Percentiles rank a stretch among this genome's conserved stretches.
These are phyloP conservation scores for Lagenorhynchus albirostris DNA, from an alignment of 2,113 vertebrate species.

Conservation along the genomic window DNA sequence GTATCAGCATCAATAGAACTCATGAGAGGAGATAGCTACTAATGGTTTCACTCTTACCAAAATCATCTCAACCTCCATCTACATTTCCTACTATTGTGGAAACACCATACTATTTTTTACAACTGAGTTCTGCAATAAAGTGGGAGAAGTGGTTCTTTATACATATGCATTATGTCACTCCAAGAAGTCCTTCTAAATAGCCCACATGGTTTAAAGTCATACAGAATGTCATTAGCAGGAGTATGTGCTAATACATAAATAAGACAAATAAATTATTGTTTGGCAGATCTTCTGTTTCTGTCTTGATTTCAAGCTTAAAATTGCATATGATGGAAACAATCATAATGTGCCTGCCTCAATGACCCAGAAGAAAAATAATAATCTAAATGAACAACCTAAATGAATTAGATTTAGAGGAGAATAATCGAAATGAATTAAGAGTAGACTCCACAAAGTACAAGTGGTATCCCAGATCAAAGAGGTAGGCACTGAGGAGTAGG, in stretches of 20 bases:
- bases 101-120: background rate
- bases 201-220: background rate
- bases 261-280: background rate
- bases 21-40: background rate
- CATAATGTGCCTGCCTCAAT: background rate
- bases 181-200: background rate
- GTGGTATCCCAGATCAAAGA: background rate
- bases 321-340: background rate
- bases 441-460: background rate
- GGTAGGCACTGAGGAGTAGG: background rate
- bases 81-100: background rate
- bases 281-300: background rate
- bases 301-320: background rate
- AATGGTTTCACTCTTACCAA: background rate
- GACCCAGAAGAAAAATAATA: background rate
- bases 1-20: background rate
- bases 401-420: background rate
- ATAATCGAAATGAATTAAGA: background rate
- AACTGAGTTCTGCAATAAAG: background rate
- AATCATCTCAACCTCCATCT: background rate
- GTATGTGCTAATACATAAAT: background rate
- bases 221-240: background rate
- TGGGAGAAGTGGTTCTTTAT: background rate
- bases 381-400: no score
- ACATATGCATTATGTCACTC: background rate